A percentile compares a stretch with the other conserved stretches of the same genome.
Evolutionary conservation across 2,113 vertebrate genomes (phyloP).

Genomic region (Noturus placidus): DNA sequence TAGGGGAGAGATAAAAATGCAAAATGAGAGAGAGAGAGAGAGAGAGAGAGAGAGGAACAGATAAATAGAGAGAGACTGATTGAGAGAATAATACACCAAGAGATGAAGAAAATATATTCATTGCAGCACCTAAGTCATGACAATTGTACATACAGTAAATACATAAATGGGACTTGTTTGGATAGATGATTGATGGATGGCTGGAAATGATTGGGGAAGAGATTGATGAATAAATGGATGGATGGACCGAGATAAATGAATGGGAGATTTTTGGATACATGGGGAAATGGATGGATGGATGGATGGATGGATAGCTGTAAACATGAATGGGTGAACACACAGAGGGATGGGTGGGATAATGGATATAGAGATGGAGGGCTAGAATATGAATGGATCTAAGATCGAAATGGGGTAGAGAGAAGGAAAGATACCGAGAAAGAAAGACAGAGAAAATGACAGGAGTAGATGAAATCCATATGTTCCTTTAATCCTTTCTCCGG

Average conservation of each 20-base stretch:
- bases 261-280: background rate
- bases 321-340: background rate
- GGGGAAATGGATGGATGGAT: background rate
- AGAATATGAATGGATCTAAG: background rate
- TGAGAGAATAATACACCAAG: background rate
- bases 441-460: too few relatives aligned
- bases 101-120: conserved; percentile 6
- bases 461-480: background rate
- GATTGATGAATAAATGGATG: background rate
- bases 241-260: background rate
- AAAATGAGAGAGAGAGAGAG: background rate
- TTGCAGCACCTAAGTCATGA: background rate
- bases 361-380: background rate
- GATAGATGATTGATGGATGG: background rate
- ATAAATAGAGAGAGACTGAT: background rate
- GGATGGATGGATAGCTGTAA: background rate
- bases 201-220: background rate
- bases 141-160: background rate
- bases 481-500: background rate
- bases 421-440: background rate
- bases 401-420: background rate
- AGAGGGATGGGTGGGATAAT: background rate
- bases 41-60: too few relatives aligned
- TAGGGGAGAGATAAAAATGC: background rate
- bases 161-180: background rate